Conservation (phyloP, 2,888 invertebrate species). For the Gastracanthus pulcherrimus region DNA sequence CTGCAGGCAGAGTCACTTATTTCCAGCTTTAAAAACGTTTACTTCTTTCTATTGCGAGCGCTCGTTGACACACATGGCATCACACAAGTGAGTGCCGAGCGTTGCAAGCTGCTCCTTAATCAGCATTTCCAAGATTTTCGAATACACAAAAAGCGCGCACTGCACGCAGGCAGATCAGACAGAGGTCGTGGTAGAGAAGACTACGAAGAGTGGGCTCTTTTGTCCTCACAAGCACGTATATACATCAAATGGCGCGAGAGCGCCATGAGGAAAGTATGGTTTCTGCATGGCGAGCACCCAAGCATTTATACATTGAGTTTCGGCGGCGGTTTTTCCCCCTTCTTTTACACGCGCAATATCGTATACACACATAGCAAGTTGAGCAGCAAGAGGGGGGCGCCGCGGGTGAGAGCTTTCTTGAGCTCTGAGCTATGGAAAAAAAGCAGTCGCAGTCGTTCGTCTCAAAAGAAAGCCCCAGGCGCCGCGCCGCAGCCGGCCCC, state of each 20-base stretch:
- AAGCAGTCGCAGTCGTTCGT: not conserved
- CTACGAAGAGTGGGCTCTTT: not conserved
- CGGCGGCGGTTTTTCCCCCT: no score
- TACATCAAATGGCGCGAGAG: not conserved
- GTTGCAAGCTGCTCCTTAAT: not conserved
- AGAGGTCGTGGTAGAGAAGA: no score
- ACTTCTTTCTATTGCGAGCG: no score
- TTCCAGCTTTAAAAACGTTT: no score
- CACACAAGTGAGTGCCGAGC: no score
- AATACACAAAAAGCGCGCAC: not conserved
- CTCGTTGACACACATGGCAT: not conserved
- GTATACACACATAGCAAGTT: no score
- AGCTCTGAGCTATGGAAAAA: no score
- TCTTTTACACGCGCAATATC: no score
- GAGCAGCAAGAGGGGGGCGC: not conserved
- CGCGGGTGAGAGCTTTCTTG: not conserved
- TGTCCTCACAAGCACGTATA: not conserved
- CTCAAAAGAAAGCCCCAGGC: not conserved
- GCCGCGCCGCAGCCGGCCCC: not conserved
- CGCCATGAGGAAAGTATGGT: not conserved
- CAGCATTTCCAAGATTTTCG: not conserved
- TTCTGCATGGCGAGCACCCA: no score
- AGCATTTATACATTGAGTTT: no score
- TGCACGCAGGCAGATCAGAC: not conserved
- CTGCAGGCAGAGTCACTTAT: no score